Evolutionary conservation across 2,797 vertebrate species (phyloP).

Genomic region (Apogon talboti): DNA sequence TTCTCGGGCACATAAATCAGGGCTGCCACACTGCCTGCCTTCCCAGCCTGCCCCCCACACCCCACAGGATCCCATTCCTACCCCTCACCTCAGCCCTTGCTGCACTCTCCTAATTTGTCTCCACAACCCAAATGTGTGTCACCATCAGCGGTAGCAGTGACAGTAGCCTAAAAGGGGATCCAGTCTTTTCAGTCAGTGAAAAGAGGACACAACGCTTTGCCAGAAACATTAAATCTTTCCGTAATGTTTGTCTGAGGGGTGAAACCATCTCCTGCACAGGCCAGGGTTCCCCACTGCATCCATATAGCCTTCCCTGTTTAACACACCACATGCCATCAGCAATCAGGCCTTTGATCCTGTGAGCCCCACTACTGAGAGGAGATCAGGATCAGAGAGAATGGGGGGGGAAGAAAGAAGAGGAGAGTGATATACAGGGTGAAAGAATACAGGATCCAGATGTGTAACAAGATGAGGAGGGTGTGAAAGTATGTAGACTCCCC

Average conservation of each 20-base stretch:
- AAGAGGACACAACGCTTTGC: slow-evolving; percentile 14
- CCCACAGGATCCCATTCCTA: slow-evolving; percentile 45
- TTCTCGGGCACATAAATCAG: slow-evolving; percentile 78
- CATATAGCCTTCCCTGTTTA: slow-evolving; percentile 50
- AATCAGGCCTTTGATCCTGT: slow-evolving; percentile 73
- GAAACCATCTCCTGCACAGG: slow-evolving; percentile 26
- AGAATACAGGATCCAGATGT: slow-evolving; percentile 82
- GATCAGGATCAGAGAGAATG: slow-evolving; percentile 66
- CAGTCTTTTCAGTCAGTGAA: slow-evolving; percentile 21
- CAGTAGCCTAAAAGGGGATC: slow-evolving; percentile 43
- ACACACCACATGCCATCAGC: slow-evolving; percentile 67
- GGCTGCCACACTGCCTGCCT: slow-evolving; percentile 66
- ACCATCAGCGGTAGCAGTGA: slow-evolving; percentile 37
- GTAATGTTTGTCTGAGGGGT: slow-evolving; percentile 32
- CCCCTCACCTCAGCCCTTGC: slow-evolving; percentile 47
- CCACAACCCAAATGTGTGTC: slow-evolving; percentile 68
- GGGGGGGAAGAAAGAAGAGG: too few relatives aligned
- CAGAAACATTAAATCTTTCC: slow-evolving; percentile 18
- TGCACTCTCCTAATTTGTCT: slow-evolving; percentile 39
- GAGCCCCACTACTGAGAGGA: slow-evolving; percentile 65
- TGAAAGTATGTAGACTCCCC: slow-evolving; percentile 72
- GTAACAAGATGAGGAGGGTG: slow-evolving; percentile 78
- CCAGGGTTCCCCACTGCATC: slow-evolving; percentile 48
- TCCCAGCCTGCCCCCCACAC: slow-evolving; percentile 52
- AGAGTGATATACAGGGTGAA: slow-evolving; percentile 76